Evolutionary conservation across 2,797 vertebrate genomes (phyloP), one percentile per base, ranked within the genome.

Genomic region (Pseudocheirus occidentalis): DNA sequence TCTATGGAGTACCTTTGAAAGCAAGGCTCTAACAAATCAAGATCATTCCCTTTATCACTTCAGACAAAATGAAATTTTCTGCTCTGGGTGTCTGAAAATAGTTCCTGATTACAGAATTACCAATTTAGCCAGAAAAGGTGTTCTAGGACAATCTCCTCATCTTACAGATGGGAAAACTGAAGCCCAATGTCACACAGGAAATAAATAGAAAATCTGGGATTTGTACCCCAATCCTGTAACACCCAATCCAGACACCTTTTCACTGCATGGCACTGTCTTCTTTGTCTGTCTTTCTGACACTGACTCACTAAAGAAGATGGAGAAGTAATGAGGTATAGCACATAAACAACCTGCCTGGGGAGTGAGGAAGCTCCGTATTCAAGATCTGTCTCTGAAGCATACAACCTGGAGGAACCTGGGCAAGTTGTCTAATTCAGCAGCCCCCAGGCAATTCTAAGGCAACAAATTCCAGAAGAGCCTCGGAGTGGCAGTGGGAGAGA

Each of bases 21-120:
- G 40, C 56, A 50, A 10, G 34, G 93, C 40, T 21, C 2, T 91
- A 58, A 2, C 92, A 5, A 96, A 27, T 50, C 13, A 9, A 91
- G 5, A 93, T 81, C 24, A 53, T 92, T 87, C 5, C 13, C 81
- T 96, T 12, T 40, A 90, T 96, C 58, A 90, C 93, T 52, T 31
- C 2, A 94, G 94, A 12, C 95, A n/a, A 87, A 52, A 91, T 40
- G 3, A 91, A 97, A 91, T 95, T 81, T 81, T 81, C 73, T 52
- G 4, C 73, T 90, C 52, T 54, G 3, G 90, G 52, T 52, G 6
- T 90, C 53, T 90, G 29, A 52, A 90, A 90, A 90, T 13, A 90
- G 89, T 27, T 29, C 90, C 90, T 90, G 90, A 90, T 53, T 6
- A 55, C 10, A 34, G 18, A 34, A 90, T 29, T 90, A 90, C 53